Percentiles rank a stretch among this genome's conserved stretches.
Evolutionary conservation across 2,797 vertebrate species (phyloP).

Genomic region (Gambelia wislizenii): DNA sequence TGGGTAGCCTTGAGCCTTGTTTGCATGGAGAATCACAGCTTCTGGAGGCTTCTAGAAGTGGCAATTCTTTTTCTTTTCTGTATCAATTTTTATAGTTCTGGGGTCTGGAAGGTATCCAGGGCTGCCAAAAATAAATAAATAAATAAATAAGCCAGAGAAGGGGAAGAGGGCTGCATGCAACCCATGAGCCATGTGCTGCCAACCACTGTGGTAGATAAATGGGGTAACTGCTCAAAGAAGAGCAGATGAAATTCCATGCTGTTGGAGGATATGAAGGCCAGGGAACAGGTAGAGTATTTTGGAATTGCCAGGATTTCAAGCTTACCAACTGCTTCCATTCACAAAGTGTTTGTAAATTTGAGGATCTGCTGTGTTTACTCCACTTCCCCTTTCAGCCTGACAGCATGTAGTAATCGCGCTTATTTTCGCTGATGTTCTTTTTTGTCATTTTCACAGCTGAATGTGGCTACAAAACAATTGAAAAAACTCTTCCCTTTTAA

Average conservation of each 20-base stretch:
- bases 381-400: constrained; percentile 36
- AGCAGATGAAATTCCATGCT: neutral
- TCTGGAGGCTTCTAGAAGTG: no score
- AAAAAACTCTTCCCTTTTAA: constrained; percentile 33
- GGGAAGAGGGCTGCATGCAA: neutral
- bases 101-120: no score
- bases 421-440: constrained; percentile 40
- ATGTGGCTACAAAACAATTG: constrained; percentile 41
- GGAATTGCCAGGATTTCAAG: neutral
- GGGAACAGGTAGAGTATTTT: neutral
- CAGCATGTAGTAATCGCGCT: neutral
- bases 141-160: no score
- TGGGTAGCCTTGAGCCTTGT: no score
- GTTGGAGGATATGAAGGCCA: neutral
- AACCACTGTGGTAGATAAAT: neutral
- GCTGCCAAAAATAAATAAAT: no score
- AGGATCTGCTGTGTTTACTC: neutral
- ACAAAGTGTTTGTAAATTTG: constrained; percentile 18
- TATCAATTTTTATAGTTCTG: no score
- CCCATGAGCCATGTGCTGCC: no score
- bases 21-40: no score
- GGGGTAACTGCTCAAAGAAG: neutral
- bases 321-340: constrained; percentile 24
- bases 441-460: constrained; percentile 45
- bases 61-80: no score